A percentile compares a stretch with the other conserved stretches of the same genome.
Conservation (phyloP, 2,797 vertebrate genomes). For the Hemibagrus guttatus region DNA sequence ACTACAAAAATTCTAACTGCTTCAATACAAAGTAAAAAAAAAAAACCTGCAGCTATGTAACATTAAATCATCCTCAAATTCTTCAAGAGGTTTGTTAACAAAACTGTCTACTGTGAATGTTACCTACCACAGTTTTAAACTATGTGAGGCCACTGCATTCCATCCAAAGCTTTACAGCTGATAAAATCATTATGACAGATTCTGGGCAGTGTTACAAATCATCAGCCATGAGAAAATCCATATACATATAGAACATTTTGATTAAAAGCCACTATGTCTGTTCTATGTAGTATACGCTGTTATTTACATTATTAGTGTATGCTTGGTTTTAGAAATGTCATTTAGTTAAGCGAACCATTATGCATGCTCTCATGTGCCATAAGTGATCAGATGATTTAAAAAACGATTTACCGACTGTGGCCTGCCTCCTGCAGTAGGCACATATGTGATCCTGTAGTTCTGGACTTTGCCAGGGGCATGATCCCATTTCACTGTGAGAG, state of each 20-base stretch:
- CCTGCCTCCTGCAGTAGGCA: conserved; percentile 82
- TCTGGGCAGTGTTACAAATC: conserved; percentile 11
- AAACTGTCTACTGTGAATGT: background rate
- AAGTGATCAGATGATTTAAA: background rate
- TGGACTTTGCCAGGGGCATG: conserved; percentile 88
- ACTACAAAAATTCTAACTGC: background rate
- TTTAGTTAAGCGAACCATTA: background rate
- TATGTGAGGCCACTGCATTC: background rate
- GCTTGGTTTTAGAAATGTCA: background rate
- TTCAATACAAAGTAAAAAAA: no score
- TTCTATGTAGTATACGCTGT: background rate
- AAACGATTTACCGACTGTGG: conserved; percentile 80
- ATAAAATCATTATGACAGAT: conserved; percentile 4
- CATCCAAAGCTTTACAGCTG: background rate
- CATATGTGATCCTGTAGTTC: conserved; percentile 88
- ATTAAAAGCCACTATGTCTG: background rate
- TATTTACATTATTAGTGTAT: background rate
- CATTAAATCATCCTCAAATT: background rate
- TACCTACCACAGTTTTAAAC: conserved; percentile 15
- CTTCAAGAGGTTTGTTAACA: conserved; percentile 3
- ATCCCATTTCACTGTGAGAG: conserved; percentile 91
- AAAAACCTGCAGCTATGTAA: background rate
- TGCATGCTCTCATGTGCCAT: background rate
- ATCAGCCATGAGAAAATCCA: background rate
- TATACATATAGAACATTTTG: background rate